Conservation (phyloP, 2,113 vertebrate genomes). For the Tylochromis polylepis region DNA sequence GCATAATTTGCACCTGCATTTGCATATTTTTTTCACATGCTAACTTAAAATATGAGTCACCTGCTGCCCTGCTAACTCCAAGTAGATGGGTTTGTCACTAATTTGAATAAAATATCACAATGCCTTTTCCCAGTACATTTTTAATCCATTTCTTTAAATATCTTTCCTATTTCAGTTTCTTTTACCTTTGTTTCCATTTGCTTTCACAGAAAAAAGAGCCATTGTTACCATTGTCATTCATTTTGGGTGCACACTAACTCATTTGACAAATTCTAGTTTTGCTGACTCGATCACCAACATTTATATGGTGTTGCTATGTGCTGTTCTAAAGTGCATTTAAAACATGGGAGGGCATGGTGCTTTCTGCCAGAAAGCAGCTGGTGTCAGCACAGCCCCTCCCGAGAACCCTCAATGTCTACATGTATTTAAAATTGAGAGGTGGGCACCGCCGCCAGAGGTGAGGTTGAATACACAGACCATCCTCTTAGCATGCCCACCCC, state of each 20-base stretch:
- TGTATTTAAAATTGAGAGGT: no score
- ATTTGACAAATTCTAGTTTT: not conserved
- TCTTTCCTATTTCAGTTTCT: not conserved
- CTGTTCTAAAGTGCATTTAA: no score
- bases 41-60: slow-evolving; percentile 28
- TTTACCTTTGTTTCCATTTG: not conserved
- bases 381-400: no score
- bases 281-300: not conserved
- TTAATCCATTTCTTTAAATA: not conserved
- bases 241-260: not conserved
- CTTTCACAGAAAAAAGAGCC: not conserved
- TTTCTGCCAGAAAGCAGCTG: no score
- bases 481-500: no score
- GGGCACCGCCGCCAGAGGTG: no score
- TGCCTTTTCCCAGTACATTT: not conserved
- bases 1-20: slow-evolving; percentile 41
- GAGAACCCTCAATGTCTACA: no score
- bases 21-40: slow-evolving; percentile 7
- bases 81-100: not conserved
- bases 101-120: slow-evolving; percentile 29
- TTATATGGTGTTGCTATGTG: no score
- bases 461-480: no score
- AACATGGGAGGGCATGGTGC: no score
- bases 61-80: not conserved
- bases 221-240: not conserved